These are phyloP conservation scores for Blomia tropicalis DNA, from an alignment of 2,888 invertebrate species.

Conservation along the genomic window DNA sequence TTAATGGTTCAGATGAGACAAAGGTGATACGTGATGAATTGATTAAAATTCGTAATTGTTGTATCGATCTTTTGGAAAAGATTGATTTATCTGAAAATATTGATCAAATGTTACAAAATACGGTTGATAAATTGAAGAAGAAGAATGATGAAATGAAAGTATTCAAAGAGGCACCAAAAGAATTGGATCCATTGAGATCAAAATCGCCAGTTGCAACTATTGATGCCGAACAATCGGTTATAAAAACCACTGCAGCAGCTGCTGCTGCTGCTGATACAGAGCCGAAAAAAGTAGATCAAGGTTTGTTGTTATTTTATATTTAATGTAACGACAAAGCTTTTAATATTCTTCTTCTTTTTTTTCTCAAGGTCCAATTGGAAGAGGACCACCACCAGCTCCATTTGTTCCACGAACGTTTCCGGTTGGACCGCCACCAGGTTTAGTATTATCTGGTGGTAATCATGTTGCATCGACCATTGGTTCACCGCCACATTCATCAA, in stretches of 20 bases:
- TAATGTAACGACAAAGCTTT: not conserved
- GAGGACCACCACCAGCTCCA: too few species aligned
- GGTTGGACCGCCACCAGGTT: too few species aligned
- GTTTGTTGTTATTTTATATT: not conserved
- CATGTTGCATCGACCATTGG: too few species aligned
- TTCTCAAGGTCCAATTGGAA: too few species aligned
- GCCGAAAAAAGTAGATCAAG: not conserved
- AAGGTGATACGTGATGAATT: slow-evolving; percentile 41
- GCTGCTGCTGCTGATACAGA: not conserved
- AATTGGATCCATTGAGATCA: slow-evolving; percentile 28
- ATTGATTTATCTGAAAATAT: slow-evolving; percentile 21
- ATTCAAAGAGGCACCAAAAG: slow-evolving; percentile 27
- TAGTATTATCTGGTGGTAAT: too few species aligned
- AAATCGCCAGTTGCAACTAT: not conserved
- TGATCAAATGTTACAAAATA: not conserved
- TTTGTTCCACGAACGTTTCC: too few species aligned
- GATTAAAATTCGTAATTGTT: slow-evolving; percentile 44
- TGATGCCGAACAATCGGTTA: not conserved
- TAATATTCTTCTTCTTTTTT: not conserved
- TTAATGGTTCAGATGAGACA: not conserved
- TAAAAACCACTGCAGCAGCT: not conserved
- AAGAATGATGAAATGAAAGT: not conserved
- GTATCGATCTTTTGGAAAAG: slow-evolving; percentile 44
- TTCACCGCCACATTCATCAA: too few species aligned
- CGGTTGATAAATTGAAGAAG: not conserved